Evolutionary conservation across 2,113 vertebrate species (phyloP).

Genomic region (Galemys pyrenaicus): DNA sequence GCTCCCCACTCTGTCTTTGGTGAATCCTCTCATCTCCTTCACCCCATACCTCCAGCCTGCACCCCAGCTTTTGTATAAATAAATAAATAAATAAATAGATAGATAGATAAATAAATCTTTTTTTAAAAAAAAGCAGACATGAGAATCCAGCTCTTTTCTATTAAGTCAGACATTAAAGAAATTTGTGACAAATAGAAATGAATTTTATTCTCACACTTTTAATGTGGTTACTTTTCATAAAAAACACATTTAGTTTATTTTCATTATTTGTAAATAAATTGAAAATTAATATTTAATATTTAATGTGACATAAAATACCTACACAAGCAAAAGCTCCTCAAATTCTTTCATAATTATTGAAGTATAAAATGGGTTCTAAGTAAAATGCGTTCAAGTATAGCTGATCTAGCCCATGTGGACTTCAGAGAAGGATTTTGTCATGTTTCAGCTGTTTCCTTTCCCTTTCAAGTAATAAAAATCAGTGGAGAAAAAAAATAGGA

Average conservation of each 20-base stretch:
- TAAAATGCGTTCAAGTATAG: not conserved
- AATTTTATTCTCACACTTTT: not conserved
- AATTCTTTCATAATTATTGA: not conserved
- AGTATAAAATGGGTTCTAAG: not conserved
- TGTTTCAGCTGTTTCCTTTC: not conserved
- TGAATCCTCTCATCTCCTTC: too few species aligned
- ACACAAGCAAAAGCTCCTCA: not conserved
- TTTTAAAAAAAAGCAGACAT: too few species aligned
- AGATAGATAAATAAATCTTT: too few species aligned
- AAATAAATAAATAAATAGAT: too few species aligned
- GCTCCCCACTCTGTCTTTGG: too few species aligned
- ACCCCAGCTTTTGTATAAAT: too few species aligned
- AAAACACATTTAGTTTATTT: not conserved
- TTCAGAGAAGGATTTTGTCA: not conserved
- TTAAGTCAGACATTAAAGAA: not conserved
- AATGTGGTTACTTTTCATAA: not conserved
- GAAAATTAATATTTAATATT: not conserved
- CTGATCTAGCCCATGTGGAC: not conserved
- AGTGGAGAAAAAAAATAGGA: not conserved
- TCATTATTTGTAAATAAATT: slow-evolving; percentile 14
- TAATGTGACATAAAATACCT: not conserved
- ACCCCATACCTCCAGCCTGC: too few species aligned
- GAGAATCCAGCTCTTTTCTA: not conserved
- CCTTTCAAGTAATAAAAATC: not conserved
- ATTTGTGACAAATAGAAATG: not conserved